phyloP scores from a whole-genome alignment of 2,113 vertebrate genomes.

The Sceloporus undulatus region DNA sequence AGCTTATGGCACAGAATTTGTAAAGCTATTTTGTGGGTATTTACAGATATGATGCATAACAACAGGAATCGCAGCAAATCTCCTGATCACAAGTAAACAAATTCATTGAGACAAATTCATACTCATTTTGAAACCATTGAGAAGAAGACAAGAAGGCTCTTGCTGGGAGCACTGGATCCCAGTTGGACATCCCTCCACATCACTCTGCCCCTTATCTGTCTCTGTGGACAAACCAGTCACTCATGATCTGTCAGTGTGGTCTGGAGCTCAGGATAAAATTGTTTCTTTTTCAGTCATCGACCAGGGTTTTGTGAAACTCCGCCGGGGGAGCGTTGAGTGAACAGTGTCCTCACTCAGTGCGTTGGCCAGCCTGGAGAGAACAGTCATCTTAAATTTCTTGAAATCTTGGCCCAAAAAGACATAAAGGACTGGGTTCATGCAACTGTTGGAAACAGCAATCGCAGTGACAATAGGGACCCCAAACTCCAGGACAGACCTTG shows the following conservation, averaged over 20 bases:
- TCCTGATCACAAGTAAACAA: not conserved
- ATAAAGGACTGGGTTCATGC: constrained; percentile 93
- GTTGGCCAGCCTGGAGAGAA: constrained; percentile 78
- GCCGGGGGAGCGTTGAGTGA: constrained; percentile 74
- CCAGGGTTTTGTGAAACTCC: constrained; percentile 78
- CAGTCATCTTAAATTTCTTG: constrained; percentile 81
- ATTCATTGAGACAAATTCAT: not conserved
- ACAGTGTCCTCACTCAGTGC: constrained; percentile 80
- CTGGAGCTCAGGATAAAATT: constrained; percentile 56
- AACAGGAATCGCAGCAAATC: not conserved
- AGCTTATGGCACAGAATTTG: not conserved
- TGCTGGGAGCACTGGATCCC: fast-evolving
- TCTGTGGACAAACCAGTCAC: too few relatives aligned
- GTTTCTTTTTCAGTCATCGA: constrained; percentile 79
- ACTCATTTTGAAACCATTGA: not conserved
- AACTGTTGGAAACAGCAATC: constrained; percentile 90
- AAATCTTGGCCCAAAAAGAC: constrained; percentile 97
- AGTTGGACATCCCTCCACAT: not conserved
- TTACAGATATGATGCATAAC: not conserved
- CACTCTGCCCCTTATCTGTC: fast-evolving
- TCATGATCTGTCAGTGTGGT: not conserved
- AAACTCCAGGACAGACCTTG: constrained; percentile 55
- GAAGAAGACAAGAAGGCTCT: not conserved
- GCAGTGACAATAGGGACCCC: constrained; percentile 75
- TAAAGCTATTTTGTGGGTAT: not conserved